Evolutionary conservation across 2,113 vertebrate species (phyloP).

Genomic region (Dipodomys stephensi): DNA sequence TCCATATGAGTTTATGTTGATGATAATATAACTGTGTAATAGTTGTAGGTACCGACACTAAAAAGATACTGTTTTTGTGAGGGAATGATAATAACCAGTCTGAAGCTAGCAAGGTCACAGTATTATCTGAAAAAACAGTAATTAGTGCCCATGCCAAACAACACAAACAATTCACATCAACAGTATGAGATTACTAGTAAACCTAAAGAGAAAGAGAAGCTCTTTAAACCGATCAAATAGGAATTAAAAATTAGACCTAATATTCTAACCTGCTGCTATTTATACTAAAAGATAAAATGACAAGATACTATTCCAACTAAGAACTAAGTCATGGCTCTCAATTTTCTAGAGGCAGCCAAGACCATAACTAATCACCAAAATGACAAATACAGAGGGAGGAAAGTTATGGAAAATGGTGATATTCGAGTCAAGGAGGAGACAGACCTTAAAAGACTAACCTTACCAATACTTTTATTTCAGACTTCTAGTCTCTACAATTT

Average conservation of each 20-base stretch:
- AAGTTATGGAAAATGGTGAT: neutral
- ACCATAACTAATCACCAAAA: neutral
- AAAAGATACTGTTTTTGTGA: neutral
- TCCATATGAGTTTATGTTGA: neutral
- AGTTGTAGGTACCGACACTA: neutral
- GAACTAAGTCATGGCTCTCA: neutral
- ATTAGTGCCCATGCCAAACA: neutral
- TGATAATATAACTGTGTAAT: neutral
- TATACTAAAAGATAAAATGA: neutral
- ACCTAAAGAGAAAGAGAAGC: slow-evolving; percentile 14
- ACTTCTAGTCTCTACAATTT: too few species aligned
- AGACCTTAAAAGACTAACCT: neutral
- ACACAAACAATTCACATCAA: neutral
- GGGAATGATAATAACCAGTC: neutral
- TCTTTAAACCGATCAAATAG: slow-evolving; percentile 6
- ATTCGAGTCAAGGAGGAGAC: neutral
- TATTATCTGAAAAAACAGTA: neutral
- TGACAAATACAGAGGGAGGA: neutral
- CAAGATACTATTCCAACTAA: neutral
- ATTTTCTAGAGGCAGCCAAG: neutral
- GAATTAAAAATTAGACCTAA: slow-evolving; percentile 14
- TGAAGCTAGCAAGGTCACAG: slow-evolving; percentile 10
- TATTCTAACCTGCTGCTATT: neutral
- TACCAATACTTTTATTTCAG: too few species aligned
- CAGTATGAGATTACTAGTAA: slow-evolving; percentile 5